Evolutionary conservation across 2,888 invertebrate genomes (phyloP), one percentile per base, ranked within the genome.

Genomic region (Dicycla oo): DNA sequence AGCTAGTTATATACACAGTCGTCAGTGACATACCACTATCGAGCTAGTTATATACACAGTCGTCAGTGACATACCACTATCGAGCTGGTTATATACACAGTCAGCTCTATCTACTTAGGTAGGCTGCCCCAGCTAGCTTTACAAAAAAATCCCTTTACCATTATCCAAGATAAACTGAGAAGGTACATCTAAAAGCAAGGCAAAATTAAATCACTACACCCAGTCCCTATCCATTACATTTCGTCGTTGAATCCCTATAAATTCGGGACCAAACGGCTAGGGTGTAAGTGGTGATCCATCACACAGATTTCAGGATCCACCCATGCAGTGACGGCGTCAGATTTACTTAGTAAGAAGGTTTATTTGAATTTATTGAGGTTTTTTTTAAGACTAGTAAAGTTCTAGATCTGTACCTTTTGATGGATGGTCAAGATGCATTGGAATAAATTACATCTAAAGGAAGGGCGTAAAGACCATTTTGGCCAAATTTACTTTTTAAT

Each of bases 271-370:
- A 57, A 73, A 65, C 20, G 23, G 51, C 15, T 26, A 38, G n/a
- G 56, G 58, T 57, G 64, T 60, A 49, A 73, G 63, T 40, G 57
- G 63, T 15, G 47, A 80, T 80, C 78, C 43, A 57, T 82, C 73
- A 80, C 78, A 64, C 73, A 61, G 78, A 82, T 80, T 82, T 64
- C 57, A 49, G 30, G 45, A 60, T 63, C 66, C 54, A 73, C 72
- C 78, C 82, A 53, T 34, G 38, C 13, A 43, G 23, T 78, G 47
- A 72, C 34, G 15, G 20, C 20, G 47, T 49, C 40, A 68, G 82
- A 82, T 80, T 78, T 67, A 69, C 56, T 62, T 40, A 11, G 51
- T 49, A 53, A 23, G 58, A 63, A 30, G 23, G n/a, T 68, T 79
- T 62, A 70, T 70, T 54, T 30, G 20, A 56, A 66, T 61, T 75